Base-by-base conservation (phyloP, 2,888 invertebrate species). In the Lithosia quadra region DNA sequence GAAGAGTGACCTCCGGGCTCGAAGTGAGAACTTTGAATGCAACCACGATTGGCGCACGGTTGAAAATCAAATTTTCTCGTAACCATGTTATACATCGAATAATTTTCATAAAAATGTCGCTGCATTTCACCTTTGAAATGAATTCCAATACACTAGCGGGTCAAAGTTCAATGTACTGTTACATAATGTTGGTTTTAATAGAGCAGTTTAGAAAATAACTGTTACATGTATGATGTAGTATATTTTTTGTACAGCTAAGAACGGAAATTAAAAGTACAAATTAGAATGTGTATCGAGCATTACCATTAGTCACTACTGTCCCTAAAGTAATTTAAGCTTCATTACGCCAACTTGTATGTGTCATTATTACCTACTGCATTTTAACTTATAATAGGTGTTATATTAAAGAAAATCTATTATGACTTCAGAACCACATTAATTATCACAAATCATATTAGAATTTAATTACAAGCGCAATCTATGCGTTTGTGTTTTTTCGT, bases 221-320 rank as follows among this genome's bases (percentile, higher is more conserved):
- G n/a, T 7, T 5, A n/a, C n/a, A n/a, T 18, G n/a, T n/a, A n/a
- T 49, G 49, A n/a, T 49, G 49, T n/a, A 49, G 18, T 43, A 43
- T 18, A 43, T 18, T 49, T 49, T 43, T 49, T 1, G 1, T 43
- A 43, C 18, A 18, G 15, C 43, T 43, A 18, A 18, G 9, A 49
- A 49, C 49, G 49, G 49, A 49, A 49, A 49, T 49, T 49, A n/a
- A 49, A 49, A n/a, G n/a, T n/a, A n/a, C 43, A 43, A n/a, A 43
- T 43, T 43, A 43, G 43, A 43, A 43, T 43, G 18, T 39, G 39
- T 39, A 39, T 15, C 39, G 13, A 39, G 18, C 18, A 43, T 43
- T 18, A 43, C 18, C 43, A 43, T 43, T 43, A 43, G 18, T 7
- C 18, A n/a, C 18, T 18, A 9, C 18, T 49, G 18, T 49, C n/a